A percentile compares a stretch with the other conserved stretches of the same genome.
Conservation (phyloP, 2,797 vertebrate species). For the Florisuga fusca region DNA sequence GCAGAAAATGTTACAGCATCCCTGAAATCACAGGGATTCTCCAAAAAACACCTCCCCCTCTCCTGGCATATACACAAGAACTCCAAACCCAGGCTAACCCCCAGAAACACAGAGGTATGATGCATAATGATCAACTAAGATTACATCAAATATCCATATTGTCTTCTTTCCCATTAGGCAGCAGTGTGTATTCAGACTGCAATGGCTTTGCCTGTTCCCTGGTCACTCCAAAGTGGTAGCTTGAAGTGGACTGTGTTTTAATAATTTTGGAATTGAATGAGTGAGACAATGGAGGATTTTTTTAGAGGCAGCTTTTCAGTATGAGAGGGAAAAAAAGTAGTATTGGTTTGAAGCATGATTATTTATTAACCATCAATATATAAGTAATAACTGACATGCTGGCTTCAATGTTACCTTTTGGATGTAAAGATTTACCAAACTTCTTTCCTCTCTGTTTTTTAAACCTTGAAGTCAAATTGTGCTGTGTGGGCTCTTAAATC, state of each 20-base stretch:
- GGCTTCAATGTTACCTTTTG: neutral
- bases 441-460: neutral
- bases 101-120: neutral
- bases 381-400: neutral
- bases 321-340: neutral
- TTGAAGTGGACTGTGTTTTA: neutral
- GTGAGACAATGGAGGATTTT: neutral
- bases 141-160: neutral
- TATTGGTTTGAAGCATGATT: neutral
- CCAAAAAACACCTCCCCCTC: neutral
- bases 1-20: neutral
- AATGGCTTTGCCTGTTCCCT: neutral
- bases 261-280: neutral
- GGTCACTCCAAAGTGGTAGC: neutral
- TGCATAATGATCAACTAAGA: neutral
- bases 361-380: no score
- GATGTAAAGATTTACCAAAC: neutral
- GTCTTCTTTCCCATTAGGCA: neutral
- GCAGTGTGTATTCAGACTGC: neutral
- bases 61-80: neutral
- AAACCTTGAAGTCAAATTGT: neutral
- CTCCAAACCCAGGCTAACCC: neutral
- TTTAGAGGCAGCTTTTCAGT: neutral
- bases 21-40: neutral
- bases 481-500: neutral